Base-by-base conservation (phyloP, 1,140 invertebrate species). In the Aricia agestis region DNA sequence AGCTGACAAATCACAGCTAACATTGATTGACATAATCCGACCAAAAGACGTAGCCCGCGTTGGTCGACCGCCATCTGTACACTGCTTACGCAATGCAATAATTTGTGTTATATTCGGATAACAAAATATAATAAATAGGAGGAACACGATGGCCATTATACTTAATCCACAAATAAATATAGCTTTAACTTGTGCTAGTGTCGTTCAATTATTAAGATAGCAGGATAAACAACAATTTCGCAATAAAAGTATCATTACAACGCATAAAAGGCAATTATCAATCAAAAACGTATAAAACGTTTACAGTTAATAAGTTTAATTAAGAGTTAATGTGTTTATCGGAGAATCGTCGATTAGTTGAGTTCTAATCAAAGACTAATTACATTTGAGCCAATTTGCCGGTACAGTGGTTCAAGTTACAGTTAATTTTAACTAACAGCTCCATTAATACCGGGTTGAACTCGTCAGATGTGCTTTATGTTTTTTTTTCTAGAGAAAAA, bases 331-430 rank as follows among this genome's bases (percentile, higher is more conserved):
- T 25, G 18, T 19, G n/a, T 59, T 9, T 13, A 19, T 63, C 59
- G 66, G 58, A 57, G 13, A 17, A 63, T 63, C 59, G 11, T 42
- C 42, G 31, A 58, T 69, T 25, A 42, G 58, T 63, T 41, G 63
- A 61, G 58, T 69, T 69, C 68, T 59, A 63, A 69, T 69, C 59
- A 69, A 18, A n/a, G 57, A 19, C 18, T 69, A 69, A 69, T 69
- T 63, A 63, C 68, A 69, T 69, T 69, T 69, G 9, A 69, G 68
- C 32, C 57, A 69, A 69, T 69, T 69, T 69, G 18, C n/a, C 68
- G 68, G 58, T 69, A 57, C 57, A 69, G 11, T 69, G 68, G 32
- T 69, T 63, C 32, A 3, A 59, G 17, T 10, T 41, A 69, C 32
- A 36, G 58, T 69, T 69, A 17, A 69, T 36, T 69, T 61, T 61